phyloP scores from a whole-genome alignment of 1,140 invertebrate species.

The Aphidius ervi region DNA sequence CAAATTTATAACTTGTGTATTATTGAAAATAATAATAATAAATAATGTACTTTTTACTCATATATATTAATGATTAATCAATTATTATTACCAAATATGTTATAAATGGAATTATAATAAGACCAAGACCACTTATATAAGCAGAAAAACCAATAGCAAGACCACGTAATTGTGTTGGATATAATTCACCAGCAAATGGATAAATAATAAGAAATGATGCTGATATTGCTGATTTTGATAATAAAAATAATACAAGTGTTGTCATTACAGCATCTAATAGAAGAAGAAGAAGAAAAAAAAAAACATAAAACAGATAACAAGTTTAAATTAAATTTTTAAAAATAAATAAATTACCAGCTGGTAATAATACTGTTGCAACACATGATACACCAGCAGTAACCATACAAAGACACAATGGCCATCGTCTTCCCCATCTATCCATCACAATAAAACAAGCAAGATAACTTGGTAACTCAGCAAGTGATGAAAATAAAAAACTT shows the following conservation, averaged over 20 bases:
- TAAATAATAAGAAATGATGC: conserved; percentile 88
- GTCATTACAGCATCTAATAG: conserved; percentile 69
- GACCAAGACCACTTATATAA: conserved; percentile 79
- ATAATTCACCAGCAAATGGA: conserved; percentile 84
- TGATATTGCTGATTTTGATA: conserved; percentile 86
- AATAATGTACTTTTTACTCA: neutral
- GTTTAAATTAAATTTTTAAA: neutral
- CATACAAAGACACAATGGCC: conserved; percentile 81
- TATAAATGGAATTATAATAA: conserved; percentile 87
- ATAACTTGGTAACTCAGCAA: conserved; percentile 82
- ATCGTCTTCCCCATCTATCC: conserved; percentile 76
- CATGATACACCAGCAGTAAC: conserved; percentile 75
- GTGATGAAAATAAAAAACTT: conserved; percentile 78
- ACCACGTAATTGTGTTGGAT: conserved; percentile 80
- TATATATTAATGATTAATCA: neutral
- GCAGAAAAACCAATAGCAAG: conserved; percentile 85
- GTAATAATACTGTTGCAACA: conserved; percentile 75
- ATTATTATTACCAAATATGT: conserved; percentile 71
- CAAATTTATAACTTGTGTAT: too few species aligned
- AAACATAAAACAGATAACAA: conserved; percentile 5
- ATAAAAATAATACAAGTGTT: conserved; percentile 73
- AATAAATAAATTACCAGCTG: conserved; percentile 55
- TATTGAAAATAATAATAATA: conserved; percentile 7
- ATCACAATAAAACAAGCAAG: conserved; percentile 79
- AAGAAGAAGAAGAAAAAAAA: too few species aligned